Conservation (phyloP, 2,113 vertebrate genomes). For the Pluvialis apricaria region DNA sequence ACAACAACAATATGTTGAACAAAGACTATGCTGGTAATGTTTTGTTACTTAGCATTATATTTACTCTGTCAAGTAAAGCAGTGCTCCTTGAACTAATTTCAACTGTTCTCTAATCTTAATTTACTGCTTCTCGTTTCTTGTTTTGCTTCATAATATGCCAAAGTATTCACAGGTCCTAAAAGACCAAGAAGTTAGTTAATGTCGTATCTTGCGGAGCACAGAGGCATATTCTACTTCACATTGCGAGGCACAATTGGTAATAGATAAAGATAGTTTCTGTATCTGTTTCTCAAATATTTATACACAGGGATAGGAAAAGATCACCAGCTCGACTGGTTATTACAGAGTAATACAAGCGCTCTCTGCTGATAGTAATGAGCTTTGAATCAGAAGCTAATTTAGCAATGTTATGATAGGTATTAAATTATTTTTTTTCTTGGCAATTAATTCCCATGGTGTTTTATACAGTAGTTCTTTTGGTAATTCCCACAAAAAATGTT, state of each 20-base stretch:
- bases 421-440: not conserved
- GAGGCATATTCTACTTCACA: not conserved
- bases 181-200: not conserved
- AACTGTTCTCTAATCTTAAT: not conserved
- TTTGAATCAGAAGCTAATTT: not conserved
- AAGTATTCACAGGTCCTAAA: not conserved
- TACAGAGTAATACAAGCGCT: not conserved
- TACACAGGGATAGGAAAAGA: not conserved
- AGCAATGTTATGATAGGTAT: not conserved
- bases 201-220: not conserved
- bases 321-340: not conserved
- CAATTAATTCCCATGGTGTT: not conserved
- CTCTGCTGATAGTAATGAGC: not conserved
- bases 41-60: not conserved
- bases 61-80: conserved; percentile 14
- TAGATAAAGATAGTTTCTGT: not conserved
- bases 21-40: not conserved
- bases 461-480: not conserved
- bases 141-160: not conserved
- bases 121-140: not conserved
- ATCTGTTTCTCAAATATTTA: not conserved
- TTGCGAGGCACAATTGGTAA: not conserved
- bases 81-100: not conserved
- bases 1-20: not conserved
- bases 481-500: not conserved